These are phyloP conservation scores for Drosophila ercepeae DNA, from an alignment of 1,140 invertebrate species.

Conservation along the genomic window DNA sequence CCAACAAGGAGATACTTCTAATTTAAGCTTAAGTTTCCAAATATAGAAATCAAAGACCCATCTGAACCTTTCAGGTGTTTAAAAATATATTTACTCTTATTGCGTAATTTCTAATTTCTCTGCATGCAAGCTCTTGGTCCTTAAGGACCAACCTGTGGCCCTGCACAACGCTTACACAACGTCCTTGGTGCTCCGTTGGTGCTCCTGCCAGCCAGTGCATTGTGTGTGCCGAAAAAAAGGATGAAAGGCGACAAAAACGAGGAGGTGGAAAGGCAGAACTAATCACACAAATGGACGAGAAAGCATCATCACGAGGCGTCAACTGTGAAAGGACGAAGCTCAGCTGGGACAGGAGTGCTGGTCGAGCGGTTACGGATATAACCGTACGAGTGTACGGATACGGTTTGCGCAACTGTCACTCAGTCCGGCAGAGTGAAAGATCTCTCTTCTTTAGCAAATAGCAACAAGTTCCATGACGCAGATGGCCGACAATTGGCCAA, in stretches of 20 bases:
- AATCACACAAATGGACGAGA: slow-evolving; percentile 77
- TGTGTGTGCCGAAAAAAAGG: slow-evolving; percentile 56
- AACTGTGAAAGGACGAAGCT: slow-evolving; percentile 36
- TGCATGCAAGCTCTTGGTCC: background rate
- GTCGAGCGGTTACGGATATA: slow-evolving; percentile 20
- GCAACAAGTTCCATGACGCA: slow-evolving; percentile 57
- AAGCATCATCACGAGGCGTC: slow-evolving; percentile 36
- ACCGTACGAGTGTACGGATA: too few relatives aligned
- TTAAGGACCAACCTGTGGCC: slow-evolving; percentile 25
- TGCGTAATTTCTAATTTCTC: background rate
- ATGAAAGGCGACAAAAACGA: background rate
- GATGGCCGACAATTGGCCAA: slow-evolving; percentile 25
- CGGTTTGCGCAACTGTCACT: slow-evolving; percentile 34
- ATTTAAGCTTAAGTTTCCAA: background rate
- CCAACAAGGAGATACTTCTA: too few relatives aligned
- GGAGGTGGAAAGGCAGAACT: slow-evolving; percentile 41
- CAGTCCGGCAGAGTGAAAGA: background rate
- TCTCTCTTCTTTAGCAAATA: slow-evolving; percentile 15
- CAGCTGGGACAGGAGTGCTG: slow-evolving; percentile 46
- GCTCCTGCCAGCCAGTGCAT: slow-evolving; percentile 35
- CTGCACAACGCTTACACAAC: slow-evolving; percentile 50
- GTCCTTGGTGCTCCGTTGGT: slow-evolving; percentile 63
- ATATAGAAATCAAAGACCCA: background rate
- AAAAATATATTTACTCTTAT: background rate
- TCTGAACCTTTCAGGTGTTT: too few relatives aligned